Conservation (phyloP, 2,113 vertebrate genomes). For the Prunella himalayana region DNA sequence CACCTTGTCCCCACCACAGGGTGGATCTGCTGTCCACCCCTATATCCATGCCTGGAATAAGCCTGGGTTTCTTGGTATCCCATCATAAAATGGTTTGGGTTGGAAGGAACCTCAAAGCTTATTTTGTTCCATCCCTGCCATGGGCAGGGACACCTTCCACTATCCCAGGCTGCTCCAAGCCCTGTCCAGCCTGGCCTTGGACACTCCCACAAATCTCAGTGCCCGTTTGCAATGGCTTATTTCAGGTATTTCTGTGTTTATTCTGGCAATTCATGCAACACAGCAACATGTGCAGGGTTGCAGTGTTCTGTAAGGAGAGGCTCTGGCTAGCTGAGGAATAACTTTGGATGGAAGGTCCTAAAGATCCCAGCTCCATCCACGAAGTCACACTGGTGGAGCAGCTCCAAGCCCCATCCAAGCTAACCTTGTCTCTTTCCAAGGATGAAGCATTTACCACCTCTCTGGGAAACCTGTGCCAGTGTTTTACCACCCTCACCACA, state of each 20-base stretch:
- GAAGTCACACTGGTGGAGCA: neutral
- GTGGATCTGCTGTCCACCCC: neutral
- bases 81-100: neutral
- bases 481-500: neutral
- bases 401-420: neutral
- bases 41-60: neutral
- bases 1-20: neutral
- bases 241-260: neutral
- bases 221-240: neutral
- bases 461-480: neutral
- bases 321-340: neutral
- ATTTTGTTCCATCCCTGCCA: neutral
- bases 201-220: neutral
- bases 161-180: rapidly evolving
- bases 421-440: too few relatives aligned
- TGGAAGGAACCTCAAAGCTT: neutral
- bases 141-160: neutral
- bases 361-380: neutral
- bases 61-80: neutral
- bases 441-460: neutral
- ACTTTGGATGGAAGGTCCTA: neutral
- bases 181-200: neutral
- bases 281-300: rapidly evolving
- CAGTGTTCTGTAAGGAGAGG: neutral
- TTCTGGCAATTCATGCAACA: neutral